Percentiles rank a stretch among this genome's conserved stretches.
Conservation (phyloP, 2,797 vertebrate species). For the Vultur gryphus region DNA sequence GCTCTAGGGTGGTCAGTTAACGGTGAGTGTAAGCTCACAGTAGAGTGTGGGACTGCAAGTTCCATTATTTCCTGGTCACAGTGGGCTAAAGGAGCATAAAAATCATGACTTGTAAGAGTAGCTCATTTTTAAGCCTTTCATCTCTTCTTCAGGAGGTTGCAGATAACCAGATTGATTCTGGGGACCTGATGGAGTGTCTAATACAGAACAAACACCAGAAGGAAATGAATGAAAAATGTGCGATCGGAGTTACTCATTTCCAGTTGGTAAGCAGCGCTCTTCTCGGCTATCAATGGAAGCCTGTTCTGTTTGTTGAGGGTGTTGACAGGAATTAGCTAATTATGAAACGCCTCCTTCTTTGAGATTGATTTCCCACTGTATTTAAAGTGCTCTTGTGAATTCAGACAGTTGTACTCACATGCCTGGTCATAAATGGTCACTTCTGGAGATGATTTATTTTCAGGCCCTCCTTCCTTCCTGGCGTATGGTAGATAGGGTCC, state of each 20-base stretch:
- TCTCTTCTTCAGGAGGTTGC: slow-evolving; percentile 84
- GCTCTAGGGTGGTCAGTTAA: fast-evolving
- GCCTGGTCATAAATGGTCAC: neutral
- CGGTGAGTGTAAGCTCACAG: neutral
- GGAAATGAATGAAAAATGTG: slow-evolving; percentile 96
- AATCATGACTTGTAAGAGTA: neutral
- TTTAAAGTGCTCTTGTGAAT: neutral
- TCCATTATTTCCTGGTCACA: neutral
- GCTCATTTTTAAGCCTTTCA: neutral
- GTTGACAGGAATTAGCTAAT: neutral
- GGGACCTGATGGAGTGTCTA: slow-evolving; percentile 95
- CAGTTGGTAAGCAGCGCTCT: slow-evolving; percentile 84
- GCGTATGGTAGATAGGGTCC: neutral
- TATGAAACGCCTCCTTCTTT: neutral
- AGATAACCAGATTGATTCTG: slow-evolving; percentile 94
- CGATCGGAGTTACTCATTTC: slow-evolving; percentile 93
- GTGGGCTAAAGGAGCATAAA: neutral
- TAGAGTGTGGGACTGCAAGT: neutral
- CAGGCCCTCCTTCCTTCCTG: neutral
- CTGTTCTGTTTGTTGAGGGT: neutral
- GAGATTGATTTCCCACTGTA: neutral
- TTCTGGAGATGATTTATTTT: neutral
- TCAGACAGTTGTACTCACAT: neutral
- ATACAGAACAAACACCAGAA: slow-evolving; percentile 97
- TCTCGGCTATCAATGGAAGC: neutral